Evolutionary conservation across 2,888 invertebrate genomes (phyloP), one percentile per base, ranked within the genome.

Genomic region (Pasiphila rectangulata): DNA sequence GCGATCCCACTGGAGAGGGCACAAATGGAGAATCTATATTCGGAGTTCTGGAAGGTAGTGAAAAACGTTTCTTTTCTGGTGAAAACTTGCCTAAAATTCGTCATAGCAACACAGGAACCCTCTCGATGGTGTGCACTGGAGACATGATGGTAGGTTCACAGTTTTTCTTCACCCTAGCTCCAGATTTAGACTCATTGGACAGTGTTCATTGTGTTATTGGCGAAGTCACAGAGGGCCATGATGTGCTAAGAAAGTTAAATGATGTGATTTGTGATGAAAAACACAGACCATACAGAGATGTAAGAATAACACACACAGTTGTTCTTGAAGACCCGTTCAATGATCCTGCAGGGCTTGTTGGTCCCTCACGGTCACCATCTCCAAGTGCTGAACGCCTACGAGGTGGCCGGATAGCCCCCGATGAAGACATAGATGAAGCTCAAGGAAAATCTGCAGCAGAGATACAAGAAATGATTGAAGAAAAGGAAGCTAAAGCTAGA

Each of bases 311-410:
- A 0, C 99, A 99, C 72, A 99, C 98, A 0, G 95, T 99, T 0
- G 90, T 99, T 25, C 86, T 99, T 10, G 96, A 98, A 72, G 99
- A 99, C 85, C 99, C 99, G 0, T 99, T 94, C 75, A 95, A 95
- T 60, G 98, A 99, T 83, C 96, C 97, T 0, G 77, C 91, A 30
- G 93, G 93, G 0, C 85, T 99, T 16, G 79, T 89, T 46, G 87
- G 94, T 43, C 98, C 98, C 0, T 93, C 93, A 41, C 87, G 94
- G 50, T 99, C 98, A 16, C 99, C 99, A 0, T 95, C 95, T 37
- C 98, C 97, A 0, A 94, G 93, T 41, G 91, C 92, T 25, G 96
- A 96, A 68, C 90, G 95, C 29, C 75, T 98, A 1, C 89, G 93
- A 89, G 95, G 95, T 63, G 96, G 95, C 6, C 91, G 96, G 46